Percentiles rank a stretch among this genome's conserved stretches.
Conservation (phyloP, 2,888 invertebrate species). For the Hypselothyrea guttata region DNA sequence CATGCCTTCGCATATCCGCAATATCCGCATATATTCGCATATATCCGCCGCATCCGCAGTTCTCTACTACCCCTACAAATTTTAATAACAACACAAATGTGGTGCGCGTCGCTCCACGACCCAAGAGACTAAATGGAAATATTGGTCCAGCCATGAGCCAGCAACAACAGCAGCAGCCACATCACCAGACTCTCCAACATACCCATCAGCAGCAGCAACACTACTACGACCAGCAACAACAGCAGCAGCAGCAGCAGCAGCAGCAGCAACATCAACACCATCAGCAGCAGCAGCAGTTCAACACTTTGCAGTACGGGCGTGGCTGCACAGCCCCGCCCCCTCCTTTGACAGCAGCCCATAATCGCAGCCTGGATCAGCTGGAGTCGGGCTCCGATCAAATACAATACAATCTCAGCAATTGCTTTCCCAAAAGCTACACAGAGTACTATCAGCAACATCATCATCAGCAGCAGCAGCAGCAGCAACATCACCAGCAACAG, state of each 20-base stretch:
- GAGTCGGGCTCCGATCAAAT: slow-evolving; percentile 64
- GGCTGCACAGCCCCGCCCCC: slow-evolving; percentile 60
- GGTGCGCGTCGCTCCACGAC: slow-evolving; percentile 82
- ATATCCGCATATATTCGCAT: slow-evolving; percentile 22
- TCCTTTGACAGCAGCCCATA: slow-evolving; percentile 42
- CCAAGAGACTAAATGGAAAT: slow-evolving; percentile 81
- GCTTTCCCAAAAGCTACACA: slow-evolving; percentile 81
- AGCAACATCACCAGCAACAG: slow-evolving; percentile 44
- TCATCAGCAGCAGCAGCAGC: slow-evolving; percentile 52
- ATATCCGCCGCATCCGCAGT: slow-evolving; percentile 68
- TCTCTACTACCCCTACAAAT: slow-evolving; percentile 84
- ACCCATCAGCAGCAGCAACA: slow-evolving; percentile 73
- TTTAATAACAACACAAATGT: slow-evolving; percentile 85
- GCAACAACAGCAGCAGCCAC: slow-evolving; percentile 79
- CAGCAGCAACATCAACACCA: slow-evolving; percentile 76
- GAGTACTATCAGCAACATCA: slow-evolving; percentile 81
- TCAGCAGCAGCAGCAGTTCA: slow-evolving; percentile 83
- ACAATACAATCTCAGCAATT: slow-evolving; percentile 80
- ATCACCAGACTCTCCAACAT: slow-evolving; percentile 81
- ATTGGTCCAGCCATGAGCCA: slow-evolving; percentile 80
- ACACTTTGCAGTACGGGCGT: slow-evolving; percentile 74
- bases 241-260: slow-evolving; percentile 60
- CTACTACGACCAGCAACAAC: slow-evolving; percentile 66
- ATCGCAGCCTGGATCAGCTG: slow-evolving; percentile 45
- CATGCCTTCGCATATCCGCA: slow-evolving; percentile 15